Evolutionary conservation across 1,140 invertebrate genomes (phyloP).

Genomic region (Pararge aegeria): DNA sequence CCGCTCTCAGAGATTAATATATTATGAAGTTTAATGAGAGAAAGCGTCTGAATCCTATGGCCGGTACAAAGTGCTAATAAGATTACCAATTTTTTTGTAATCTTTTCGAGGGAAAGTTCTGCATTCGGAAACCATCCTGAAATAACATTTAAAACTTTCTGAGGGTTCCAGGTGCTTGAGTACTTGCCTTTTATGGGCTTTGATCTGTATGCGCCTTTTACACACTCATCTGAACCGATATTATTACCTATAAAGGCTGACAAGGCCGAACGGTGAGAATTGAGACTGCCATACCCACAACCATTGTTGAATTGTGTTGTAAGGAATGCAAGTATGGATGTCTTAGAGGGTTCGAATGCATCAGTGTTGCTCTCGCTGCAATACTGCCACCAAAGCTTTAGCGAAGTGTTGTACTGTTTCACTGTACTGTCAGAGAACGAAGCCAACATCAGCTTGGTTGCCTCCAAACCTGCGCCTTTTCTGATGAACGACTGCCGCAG

Average conservation of each 20-base stretch:
- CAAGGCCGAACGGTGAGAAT: constrained; percentile 28
- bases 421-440: constrained; percentile 17
- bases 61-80: constrained; percentile 42
- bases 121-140: no score
- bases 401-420: background rate
- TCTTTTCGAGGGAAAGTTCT: constrained; percentile 13
- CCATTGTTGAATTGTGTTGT: constrained; percentile 31
- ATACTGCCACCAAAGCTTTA: constrained; percentile 1
- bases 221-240: background rate
- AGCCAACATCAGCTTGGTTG: constrained; percentile 34
- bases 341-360: background rate
- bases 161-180: background rate
- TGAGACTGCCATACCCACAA: constrained; percentile 26
- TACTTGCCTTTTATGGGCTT: background rate
- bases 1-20: constrained; percentile 10
- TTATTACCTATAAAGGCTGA: constrained; percentile 22
- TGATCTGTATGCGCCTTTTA: background rate
- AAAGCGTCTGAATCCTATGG: constrained; percentile 30
- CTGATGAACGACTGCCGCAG: constrained; percentile 32
- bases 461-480: constrained; percentile 3
- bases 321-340: constrained; percentile 13
- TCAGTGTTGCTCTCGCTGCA: background rate
- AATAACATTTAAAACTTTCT: constrained; percentile 19
- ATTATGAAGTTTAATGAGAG: constrained; percentile 30
- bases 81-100: constrained; percentile 31